These are phyloP conservation scores for Neomorphus geoffroyi DNA, from an alignment of 2,797 vertebrate genomes.

Conservation along the genomic window DNA sequence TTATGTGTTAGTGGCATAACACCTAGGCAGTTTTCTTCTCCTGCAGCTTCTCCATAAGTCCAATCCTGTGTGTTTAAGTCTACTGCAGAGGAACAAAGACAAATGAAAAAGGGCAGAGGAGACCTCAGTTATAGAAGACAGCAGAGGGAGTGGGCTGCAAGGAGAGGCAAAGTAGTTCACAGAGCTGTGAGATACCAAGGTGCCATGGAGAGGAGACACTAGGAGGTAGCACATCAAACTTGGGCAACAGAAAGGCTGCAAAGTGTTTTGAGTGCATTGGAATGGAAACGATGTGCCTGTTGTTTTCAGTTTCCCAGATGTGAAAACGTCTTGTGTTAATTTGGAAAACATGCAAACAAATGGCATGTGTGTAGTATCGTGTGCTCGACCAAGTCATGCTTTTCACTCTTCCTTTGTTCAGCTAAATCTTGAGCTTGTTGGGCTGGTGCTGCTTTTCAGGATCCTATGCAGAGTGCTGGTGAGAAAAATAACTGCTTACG, in stretches of 20 bases:
- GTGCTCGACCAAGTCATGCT: not conserved
- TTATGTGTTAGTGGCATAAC: not conserved
- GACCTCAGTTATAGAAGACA: not conserved
- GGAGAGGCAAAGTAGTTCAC: not conserved
- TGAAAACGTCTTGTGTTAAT: not conserved
- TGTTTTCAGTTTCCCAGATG: slow-evolving; percentile 11
- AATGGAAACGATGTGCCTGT: slow-evolving; percentile 13
- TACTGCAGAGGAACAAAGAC: not conserved
- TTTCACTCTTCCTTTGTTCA: not conserved
- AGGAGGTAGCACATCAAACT: not conserved
- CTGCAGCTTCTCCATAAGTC: not conserved
- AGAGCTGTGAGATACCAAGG: not conserved
- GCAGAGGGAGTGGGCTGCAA: not conserved
- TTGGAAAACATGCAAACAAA: not conserved
- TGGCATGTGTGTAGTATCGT: not conserved
- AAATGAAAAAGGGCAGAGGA: not conserved
- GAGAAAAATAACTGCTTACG: not conserved
- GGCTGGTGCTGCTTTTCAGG: not conserved
- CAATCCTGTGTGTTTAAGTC: not conserved
- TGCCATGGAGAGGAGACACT: not conserved
- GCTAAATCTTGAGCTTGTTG: not conserved
- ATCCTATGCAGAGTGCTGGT: not conserved
- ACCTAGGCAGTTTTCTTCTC: not conserved
- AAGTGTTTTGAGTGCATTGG: not conserved
- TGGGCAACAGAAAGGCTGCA: not conserved